Conservation (phyloP, 2,113 vertebrate genomes). For the Crotalus viridis region DNA sequence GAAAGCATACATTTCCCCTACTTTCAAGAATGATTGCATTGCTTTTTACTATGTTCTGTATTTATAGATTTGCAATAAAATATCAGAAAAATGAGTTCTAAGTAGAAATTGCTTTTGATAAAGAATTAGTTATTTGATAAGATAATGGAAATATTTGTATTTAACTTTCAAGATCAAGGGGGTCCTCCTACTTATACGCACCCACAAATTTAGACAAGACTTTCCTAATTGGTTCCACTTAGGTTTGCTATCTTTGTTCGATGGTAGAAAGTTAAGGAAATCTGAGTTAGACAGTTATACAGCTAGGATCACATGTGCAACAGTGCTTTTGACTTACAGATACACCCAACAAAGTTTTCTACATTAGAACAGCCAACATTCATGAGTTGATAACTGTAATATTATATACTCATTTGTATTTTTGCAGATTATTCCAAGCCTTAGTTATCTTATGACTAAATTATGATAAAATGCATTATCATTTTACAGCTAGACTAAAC, state of each 20-base stretch:
- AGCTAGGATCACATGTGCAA: background rate
- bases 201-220: background rate
- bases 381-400: background rate
- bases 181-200: background rate
- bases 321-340: background rate
- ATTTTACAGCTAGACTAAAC: background rate
- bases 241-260: background rate
- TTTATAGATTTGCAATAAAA: background rate
- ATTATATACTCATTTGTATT: background rate
- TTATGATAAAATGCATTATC: background rate
- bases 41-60: background rate
- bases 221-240: background rate
- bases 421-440: background rate
- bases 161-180: background rate
- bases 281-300: background rate
- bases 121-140: background rate
- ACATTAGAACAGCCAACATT: background rate
- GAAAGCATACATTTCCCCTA: background rate
- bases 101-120: background rate
- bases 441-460: background rate
- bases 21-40: background rate
- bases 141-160: background rate
- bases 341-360: background rate
- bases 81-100: background rate
- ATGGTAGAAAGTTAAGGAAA: background rate